Evolutionary conservation across 2,113 vertebrate species (phyloP).

Genomic region (Megaceryle torquata): DNA sequence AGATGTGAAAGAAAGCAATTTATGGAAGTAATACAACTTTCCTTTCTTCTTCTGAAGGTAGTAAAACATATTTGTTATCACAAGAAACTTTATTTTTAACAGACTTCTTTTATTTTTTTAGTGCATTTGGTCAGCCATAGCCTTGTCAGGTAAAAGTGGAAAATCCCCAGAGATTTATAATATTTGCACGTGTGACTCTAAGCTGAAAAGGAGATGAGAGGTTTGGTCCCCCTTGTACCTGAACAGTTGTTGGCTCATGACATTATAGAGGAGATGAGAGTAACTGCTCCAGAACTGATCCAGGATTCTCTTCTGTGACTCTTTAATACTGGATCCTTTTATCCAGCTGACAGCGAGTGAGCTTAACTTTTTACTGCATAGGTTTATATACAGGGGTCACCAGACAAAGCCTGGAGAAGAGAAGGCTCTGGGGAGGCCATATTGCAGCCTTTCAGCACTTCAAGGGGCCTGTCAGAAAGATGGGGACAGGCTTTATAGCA

Average conservation of each 20-base stretch:
- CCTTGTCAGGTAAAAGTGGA: not conserved
- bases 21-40: not conserved
- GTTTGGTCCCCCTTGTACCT: not conserved
- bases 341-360: too few relatives aligned
- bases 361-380: too few relatives aligned
- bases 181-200: not conserved
- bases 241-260: not conserved
- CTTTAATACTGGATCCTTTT: too few relatives aligned
- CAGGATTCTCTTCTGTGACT: too few relatives aligned
- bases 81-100: not conserved
- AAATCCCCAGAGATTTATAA: not conserved
- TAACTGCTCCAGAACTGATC: not conserved
- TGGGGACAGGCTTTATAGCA: too few relatives aligned
- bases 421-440: too few relatives aligned
- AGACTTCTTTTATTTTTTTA: not conserved
- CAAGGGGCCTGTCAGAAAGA: too few relatives aligned
- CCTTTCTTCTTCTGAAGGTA: not conserved
- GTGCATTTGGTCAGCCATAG: accelerated
- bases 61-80: not conserved
- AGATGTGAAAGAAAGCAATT: not conserved
- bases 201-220: not conserved
- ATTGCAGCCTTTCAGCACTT: too few relatives aligned
- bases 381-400: too few relatives aligned
- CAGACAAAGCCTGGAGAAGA: too few relatives aligned
- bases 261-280: not conserved